Evolutionary conservation across 2,888 invertebrate species (phyloP), one percentile per base, ranked within the genome.

Genomic region (Brenthis hecate): DNA sequence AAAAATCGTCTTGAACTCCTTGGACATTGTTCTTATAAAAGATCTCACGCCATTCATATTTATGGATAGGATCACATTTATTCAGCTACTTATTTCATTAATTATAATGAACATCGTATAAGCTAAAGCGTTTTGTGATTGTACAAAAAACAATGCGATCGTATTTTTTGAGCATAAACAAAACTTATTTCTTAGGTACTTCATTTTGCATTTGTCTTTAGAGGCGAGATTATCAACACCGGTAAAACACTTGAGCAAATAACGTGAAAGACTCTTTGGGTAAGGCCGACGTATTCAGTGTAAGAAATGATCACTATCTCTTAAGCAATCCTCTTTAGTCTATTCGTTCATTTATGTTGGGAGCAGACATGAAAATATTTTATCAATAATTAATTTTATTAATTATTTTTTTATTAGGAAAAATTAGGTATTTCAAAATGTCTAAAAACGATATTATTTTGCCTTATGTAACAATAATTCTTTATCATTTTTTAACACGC

Each of bases 161-260:
- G 16, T 28, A 28, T 60, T 60, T 60, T 60, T 23, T 14, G 56
- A 36, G 54, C 60, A 60, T 43, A 13, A 53, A 54, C 13, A 36
- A 62, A 62, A 14, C 16, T 6, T 54, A 28, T 62, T 53, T 19
- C 8, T 14, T 55, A 55, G 23, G 19, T 47, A 3, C 72, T 74
- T 69, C 73, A 43, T 75, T 74, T 73, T 57, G 72, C 65, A 62
- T 72, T 69, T 64, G 56, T 63, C 57, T 73, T 72, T 69, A 66
- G 76, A 84, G 87, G 89, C 85, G 89, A 83, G 87, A 88, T 84
- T 87, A 81, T 88, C 81, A 84, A 85, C 89, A 84, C 89, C 80
- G 78, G 76, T 68, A 81, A 76, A 82, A 85, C 84, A 85, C 83
- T 76, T 70, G 32, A 61, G 70, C 58, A 68, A 72, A 76, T 36